Conservation (phyloP, 2,888 invertebrate species). For the Drosophila mulleri region DNA sequence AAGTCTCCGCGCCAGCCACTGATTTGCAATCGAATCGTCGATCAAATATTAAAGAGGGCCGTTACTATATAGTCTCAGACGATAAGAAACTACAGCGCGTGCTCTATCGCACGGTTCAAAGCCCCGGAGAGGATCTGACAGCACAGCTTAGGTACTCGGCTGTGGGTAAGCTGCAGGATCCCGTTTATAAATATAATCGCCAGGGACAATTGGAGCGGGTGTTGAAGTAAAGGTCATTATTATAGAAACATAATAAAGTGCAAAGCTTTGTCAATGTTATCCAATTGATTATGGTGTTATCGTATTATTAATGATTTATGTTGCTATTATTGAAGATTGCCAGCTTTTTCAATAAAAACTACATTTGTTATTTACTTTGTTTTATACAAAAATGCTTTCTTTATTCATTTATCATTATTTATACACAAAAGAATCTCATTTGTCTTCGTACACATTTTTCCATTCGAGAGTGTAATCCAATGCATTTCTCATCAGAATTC, state of each 20-base stretch:
- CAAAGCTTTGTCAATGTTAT: too few species aligned
- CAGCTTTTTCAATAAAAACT: slow-evolving; percentile 1
- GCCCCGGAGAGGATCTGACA: slow-evolving; percentile 76
- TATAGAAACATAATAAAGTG: too few species aligned
- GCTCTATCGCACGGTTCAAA: slow-evolving; percentile 81
- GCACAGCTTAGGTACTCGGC: slow-evolving; percentile 84
- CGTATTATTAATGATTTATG: too few species aligned
- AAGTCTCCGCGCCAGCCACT: slow-evolving; percentile 11
- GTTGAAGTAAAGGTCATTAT: slow-evolving; percentile 61
- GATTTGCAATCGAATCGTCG: slow-evolving; percentile 6
- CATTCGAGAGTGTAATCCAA: slow-evolving; percentile 40
- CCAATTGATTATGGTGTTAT: too few species aligned
- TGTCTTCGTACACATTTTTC: slow-evolving; percentile 57
- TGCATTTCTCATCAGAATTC: slow-evolving; percentile 62
- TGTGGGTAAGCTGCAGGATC: slow-evolving; percentile 84
- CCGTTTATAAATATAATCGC: slow-evolving; percentile 83
- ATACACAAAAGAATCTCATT: slow-evolving; percentile 74
- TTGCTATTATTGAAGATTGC: too few species aligned
- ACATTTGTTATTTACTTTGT: slow-evolving; percentile 73
- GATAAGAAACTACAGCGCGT: slow-evolving; percentile 84
- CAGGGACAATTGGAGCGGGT: slow-evolving; percentile 83
- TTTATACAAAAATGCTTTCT: slow-evolving; percentile 84
- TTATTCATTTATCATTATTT: slow-evolving; percentile 80
- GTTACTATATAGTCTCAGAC: slow-evolving; percentile 84
- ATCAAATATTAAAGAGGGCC: slow-evolving; percentile 70